Evolutionary conservation across 2,797 vertebrate species (phyloP), one percentile per base, ranked within the genome.

Genomic region (Moxostoma hubbsi): DNA sequence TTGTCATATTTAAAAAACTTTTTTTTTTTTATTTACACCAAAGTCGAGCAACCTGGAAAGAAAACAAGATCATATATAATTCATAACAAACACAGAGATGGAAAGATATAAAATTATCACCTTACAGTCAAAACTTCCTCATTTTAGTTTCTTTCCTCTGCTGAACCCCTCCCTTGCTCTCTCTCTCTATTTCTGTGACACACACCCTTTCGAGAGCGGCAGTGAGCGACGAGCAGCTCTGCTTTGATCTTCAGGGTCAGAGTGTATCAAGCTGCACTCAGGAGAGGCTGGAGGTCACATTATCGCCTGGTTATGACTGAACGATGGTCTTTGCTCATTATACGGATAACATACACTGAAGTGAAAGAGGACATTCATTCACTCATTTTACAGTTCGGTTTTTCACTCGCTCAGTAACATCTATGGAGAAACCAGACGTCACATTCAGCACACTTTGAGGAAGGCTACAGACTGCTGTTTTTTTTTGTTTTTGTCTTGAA

Each of bases 201-300:
- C 83, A 89, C 72, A 82, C 61, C 77, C 46, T 83, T 84, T 43
- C 61, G 13, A 13, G 1, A n/a, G 36, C 36, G n/a, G 24, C 12
- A 46, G 61, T 46, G 61, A 11, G 61, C 61, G 61, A 13, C 4
- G 36, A 36, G 36, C 36, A 36, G 36, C 46, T 8, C 6, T 65
- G 43, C 10, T n/a, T 65, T 54, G 24, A 69, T 18, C 7, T n/a
- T 70, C 24, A 7, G 9, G 8, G 51, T 55, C 51, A 55, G 67
- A 69, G 24, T 12, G 54, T 53, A 9, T 55, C 24, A 6, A 12
- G 12, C 15, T 3, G 5, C 67, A 18, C 15, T 18, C 6, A 1
- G 2, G 9, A 16, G 63, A 9, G 45, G 5, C 12, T 65, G 63
- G 16, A 65, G n/a, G 11, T 70, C 67, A 55, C 24, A 11, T 7